Evolutionary conservation across 2,797 vertebrate species (phyloP).

Genomic region (Lithobates sylvaticus): DNA sequence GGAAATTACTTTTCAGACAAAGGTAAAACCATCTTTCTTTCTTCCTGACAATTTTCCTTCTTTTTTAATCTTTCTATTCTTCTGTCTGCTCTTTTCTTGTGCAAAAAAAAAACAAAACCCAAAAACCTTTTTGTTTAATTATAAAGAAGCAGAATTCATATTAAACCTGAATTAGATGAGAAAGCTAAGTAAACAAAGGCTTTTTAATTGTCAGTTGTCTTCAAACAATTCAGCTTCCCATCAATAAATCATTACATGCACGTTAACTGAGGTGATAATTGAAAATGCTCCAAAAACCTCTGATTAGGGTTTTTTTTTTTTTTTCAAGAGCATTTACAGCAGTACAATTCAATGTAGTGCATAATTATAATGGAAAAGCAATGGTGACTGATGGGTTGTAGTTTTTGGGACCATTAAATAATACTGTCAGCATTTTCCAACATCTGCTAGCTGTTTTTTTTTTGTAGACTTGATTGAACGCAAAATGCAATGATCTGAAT

Average conservation of each 20-base stretch:
- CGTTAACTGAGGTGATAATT: not conserved
- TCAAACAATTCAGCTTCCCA: not conserved
- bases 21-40: not conserved
- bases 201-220: not conserved
- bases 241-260: slow-evolving; percentile 1
- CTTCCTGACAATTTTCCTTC: not conserved
- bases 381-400: slow-evolving; percentile 7
- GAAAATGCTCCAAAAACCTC: not conserved
- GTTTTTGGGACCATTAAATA: slow-evolving; percentile 12
- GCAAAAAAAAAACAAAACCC: not conserved
- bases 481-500: slow-evolving; percentile 1
- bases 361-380: not conserved
- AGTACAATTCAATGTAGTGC: not conserved
- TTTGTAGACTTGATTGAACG: not conserved
- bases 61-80: not conserved
- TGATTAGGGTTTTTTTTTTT: not conserved
- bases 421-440: not conserved
- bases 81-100: not conserved
- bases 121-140: not conserved
- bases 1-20: not conserved
- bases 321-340: not conserved
- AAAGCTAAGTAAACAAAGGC: not conserved
- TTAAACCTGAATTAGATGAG: not conserved
- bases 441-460: not conserved
- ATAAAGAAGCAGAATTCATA: not conserved